These are phyloP conservation scores for Megaptera novaeangliae DNA, from an alignment of 2,113 vertebrate species.

Conservation along the genomic window DNA sequence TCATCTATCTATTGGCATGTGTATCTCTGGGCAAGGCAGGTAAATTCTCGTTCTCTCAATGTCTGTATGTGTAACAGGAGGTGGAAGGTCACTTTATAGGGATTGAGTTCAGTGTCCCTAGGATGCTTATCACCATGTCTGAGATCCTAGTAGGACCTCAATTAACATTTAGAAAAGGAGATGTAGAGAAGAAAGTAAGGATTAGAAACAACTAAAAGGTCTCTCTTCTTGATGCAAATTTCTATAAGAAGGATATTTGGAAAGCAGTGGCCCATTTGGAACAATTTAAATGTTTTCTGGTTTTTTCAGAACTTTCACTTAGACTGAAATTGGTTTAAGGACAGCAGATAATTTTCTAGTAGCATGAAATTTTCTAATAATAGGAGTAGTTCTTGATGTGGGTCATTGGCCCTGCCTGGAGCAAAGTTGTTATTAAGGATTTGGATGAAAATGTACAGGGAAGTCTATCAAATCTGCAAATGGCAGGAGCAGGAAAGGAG, in stretches of 20 bases:
- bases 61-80: neutral
- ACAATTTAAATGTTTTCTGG: neutral
- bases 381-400: neutral
- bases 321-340: neutral
- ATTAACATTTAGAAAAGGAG: neutral
- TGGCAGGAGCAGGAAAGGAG: neutral
- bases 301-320: neutral
- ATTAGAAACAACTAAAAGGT: neutral
- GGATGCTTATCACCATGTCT: neutral
- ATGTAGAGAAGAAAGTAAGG: neutral
- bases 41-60: neutral
- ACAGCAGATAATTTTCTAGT: neutral
- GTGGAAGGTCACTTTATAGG: neutral
- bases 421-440: neutral
- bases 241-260: conserved; percentile 1
- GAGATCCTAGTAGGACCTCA: neutral
- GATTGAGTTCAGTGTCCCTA: neutral
- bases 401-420: neutral
- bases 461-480: neutral
- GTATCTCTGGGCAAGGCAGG: neutral
- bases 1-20: neutral
- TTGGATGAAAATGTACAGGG: neutral
- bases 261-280: neutral
- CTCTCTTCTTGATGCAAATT: neutral
- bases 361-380: neutral